A percentile compares a stretch with the other conserved stretches of the same genome.
Evolutionary conservation across 64 coral and sea anemone genomes (phyloP).

Genomic region (Platygyra sinensis): DNA sequence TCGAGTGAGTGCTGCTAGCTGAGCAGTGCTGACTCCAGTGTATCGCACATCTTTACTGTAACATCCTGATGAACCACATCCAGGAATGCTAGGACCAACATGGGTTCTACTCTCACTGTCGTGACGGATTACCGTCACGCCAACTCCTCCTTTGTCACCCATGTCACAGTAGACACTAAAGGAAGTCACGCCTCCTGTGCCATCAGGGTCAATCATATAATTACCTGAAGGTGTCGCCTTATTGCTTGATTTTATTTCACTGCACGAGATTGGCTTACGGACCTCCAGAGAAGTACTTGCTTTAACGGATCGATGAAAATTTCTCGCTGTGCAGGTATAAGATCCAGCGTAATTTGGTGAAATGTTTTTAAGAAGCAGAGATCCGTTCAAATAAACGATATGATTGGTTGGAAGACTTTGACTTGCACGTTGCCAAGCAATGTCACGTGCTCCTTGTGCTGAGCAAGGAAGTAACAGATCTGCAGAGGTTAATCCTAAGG

Average conservation of each 20-base stretch:
- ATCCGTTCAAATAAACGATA: slow-evolving; percentile 13
- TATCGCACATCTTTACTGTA: slow-evolving; percentile 5
- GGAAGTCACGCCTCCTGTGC: slow-evolving; percentile 9
- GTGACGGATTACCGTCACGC: slow-evolving; percentile 29
- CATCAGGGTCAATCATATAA: slow-evolving; percentile 37
- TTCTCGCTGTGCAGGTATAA: slow-evolving; percentile 23
- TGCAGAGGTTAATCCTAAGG: not conserved
- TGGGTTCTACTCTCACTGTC: slow-evolving; percentile 20
- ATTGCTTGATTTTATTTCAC: slow-evolving; percentile 3
- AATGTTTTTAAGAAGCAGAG: slow-evolving; percentile 27
- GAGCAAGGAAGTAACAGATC: not conserved
- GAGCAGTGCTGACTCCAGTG: not conserved
- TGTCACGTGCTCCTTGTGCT: not conserved
- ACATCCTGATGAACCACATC: not conserved
- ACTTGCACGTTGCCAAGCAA: not conserved
- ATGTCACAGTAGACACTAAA: slow-evolving; percentile 48
- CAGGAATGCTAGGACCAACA: not conserved
- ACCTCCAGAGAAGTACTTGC: not conserved
- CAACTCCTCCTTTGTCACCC: slow-evolving; percentile 29
- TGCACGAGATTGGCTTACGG: slow-evolving; percentile 8
- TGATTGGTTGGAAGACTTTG: not conserved
- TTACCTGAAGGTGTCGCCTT: not conserved
- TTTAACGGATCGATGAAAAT: not conserved
- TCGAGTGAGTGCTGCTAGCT: not conserved
- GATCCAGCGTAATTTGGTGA: not conserved